phyloP scores from a whole-genome alignment of 2,113 vertebrate species.

The Ardeotis arabs region DNA sequence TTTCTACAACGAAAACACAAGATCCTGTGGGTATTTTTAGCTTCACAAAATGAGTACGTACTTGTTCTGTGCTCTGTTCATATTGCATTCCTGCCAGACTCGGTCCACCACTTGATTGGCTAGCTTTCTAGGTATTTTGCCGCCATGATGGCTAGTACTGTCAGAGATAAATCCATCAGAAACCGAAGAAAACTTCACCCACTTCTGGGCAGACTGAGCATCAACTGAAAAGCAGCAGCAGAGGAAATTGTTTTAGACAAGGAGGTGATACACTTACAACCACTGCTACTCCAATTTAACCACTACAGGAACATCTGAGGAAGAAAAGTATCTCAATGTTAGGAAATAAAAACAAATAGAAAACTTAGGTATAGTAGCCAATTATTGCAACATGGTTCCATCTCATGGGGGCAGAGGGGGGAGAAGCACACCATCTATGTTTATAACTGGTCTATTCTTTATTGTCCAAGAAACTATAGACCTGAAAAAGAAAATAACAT shows the following conservation, averaged over 20 bases:
- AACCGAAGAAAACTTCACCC: constrained; percentile 91
- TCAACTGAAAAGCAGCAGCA: constrained; percentile 82
- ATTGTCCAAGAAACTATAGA: not conserved
- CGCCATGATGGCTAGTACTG: constrained; percentile 93
- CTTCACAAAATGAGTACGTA: constrained; percentile 68
- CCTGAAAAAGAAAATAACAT: not conserved
- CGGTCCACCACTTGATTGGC: constrained; percentile 93
- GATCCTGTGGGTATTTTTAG: not conserved
- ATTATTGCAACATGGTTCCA: not conserved
- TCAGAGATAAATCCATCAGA: constrained; percentile 89
- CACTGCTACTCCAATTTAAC: not conserved
- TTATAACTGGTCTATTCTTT: not conserved
- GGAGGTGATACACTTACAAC: not conserved
- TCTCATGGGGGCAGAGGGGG: too few relatives aligned
- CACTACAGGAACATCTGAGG: not conserved
- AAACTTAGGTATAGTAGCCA: not conserved
- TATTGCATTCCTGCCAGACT: constrained; percentile 99
- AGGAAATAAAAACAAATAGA: not conserved
- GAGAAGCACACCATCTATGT: not conserved
- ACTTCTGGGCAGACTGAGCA: constrained; percentile 92
- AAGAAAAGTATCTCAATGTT: not conserved
- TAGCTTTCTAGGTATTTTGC: constrained; percentile 91
- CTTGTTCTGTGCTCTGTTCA: constrained; percentile 97
- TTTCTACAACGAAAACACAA: not conserved
- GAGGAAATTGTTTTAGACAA: not conserved